These are phyloP conservation scores for Arctocebus calabarensis DNA, from an alignment of 2,797 vertebrate genomes.

Conservation along the genomic window DNA sequence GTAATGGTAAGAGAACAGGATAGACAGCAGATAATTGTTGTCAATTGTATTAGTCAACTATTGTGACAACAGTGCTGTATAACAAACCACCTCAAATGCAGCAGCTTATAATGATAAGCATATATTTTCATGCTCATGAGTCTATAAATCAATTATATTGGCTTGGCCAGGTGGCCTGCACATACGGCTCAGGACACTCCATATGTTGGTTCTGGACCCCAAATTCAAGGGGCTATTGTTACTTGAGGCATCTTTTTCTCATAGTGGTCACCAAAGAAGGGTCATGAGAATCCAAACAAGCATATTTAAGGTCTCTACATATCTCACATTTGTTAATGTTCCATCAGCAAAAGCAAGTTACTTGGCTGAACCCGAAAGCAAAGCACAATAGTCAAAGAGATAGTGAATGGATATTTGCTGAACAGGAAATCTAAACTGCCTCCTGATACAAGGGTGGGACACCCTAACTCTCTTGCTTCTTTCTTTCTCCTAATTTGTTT, in stretches of 20 bases:
- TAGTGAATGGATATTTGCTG: background rate
- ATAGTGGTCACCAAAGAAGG: background rate
- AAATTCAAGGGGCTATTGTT: background rate
- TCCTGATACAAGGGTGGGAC: background rate
- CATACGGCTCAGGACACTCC: background rate
- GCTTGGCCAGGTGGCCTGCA: background rate
- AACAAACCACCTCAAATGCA: background rate
- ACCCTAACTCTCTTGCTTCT: background rate
- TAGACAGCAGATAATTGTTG: background rate
- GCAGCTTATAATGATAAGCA: background rate
- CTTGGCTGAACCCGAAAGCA: background rate
- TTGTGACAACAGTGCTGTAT: background rate
- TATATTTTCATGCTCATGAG: background rate
- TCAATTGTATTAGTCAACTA: background rate
- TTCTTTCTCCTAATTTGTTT: background rate
- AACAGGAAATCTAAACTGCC: background rate
- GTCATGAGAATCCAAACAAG: background rate
- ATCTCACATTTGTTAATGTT: background rate
- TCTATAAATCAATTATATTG: background rate
- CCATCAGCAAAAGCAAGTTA: background rate
- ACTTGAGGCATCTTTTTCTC: background rate
- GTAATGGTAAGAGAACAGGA: background rate
- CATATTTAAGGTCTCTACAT: background rate
- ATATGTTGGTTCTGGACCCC: background rate
- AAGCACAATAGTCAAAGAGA: background rate